Conservation (phyloP, 2,797 vertebrate species). For the Danio albolineatus region DNA sequence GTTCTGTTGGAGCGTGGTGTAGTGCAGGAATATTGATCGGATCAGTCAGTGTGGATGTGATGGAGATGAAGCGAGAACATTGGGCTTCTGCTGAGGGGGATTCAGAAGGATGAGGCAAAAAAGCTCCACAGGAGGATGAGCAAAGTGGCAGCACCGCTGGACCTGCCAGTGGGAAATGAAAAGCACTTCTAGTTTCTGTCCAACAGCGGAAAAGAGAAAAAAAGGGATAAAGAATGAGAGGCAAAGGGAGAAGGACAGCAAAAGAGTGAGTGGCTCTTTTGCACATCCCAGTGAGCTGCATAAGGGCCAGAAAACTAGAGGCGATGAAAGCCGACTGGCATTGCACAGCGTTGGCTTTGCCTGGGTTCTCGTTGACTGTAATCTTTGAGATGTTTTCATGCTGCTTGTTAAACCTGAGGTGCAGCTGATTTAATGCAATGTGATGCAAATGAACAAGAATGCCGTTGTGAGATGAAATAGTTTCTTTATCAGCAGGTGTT, state of each 20-base stretch:
- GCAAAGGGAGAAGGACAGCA: neutral
- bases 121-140: constrained; percentile 49
- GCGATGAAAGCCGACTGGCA: too few relatives aligned
- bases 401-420: too few relatives aligned
- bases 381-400: too few relatives aligned
- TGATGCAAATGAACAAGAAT: too few relatives aligned
- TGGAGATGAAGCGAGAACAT: constrained; percentile 62
- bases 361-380: too few relatives aligned
- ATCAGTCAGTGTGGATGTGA: constrained; percentile 51
- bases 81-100: constrained; percentile 47
- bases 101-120: neutral
- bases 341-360: too few relatives aligned
- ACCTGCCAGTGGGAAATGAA: constrained; percentile 48
- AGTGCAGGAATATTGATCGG: constrained; percentile 59
- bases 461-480: too few relatives aligned
- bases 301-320: neutral
- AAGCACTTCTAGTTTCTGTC: constrained; percentile 41
- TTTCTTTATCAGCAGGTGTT: too few relatives aligned
- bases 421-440: too few relatives aligned
- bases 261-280: neutral
- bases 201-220: constrained; percentile 10
- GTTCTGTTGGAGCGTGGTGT: constrained; percentile 39
- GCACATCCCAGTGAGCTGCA: neutral
- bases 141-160: constrained; percentile 30
- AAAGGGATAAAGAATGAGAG: neutral